Conservation (phyloP, 2,797 vertebrate genomes). For the Aphelocoma californica region DNA sequence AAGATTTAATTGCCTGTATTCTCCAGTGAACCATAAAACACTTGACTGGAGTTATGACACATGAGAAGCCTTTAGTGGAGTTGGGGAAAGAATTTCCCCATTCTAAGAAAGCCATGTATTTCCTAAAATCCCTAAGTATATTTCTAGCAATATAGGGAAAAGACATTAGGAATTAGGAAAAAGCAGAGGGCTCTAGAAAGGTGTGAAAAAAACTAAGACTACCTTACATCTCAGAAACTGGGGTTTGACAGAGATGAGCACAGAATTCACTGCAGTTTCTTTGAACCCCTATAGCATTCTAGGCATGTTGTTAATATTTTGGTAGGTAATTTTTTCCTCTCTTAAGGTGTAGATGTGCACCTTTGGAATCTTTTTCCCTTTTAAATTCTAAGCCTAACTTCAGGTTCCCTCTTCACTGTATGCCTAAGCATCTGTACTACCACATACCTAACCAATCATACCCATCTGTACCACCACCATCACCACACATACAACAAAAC, state of each 20-base stretch:
- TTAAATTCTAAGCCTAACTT: neutral
- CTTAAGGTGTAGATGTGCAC: neutral
- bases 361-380: neutral
- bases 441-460: neutral
- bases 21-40: neutral
- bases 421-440: neutral
- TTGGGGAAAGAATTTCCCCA: neutral
- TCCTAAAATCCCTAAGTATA: neutral
- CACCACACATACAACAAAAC: neutral
- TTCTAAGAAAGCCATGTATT: neutral
- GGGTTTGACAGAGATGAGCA: neutral
- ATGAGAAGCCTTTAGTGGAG: neutral
- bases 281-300: neutral
- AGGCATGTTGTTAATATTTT: neutral
- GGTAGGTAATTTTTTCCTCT: neutral
- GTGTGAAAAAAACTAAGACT: neutral
- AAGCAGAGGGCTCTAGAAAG: neutral
- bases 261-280: neutral
- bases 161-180: neutral
- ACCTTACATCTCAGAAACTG: neutral
- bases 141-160: neutral
- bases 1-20: neutral
- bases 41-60: neutral
- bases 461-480: neutral
- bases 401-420: neutral